phyloP scores from a whole-genome alignment of 2,797 vertebrate genomes.

The Brotula barbata region DNA sequence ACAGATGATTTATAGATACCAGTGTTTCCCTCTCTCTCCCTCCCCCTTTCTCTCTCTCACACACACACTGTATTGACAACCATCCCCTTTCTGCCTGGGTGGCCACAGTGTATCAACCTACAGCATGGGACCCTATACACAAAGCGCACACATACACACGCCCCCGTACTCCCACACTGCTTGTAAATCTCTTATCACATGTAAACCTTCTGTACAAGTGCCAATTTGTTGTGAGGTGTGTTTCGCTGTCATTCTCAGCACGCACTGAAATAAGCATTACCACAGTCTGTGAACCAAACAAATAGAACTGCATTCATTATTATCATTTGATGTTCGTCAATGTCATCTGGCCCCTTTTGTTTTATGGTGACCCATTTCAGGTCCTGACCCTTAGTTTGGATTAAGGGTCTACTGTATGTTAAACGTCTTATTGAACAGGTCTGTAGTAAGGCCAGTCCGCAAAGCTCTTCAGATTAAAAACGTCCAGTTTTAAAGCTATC shows the following conservation, averaged over 20 bases:
- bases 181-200: conserved; percentile 37
- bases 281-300: background rate
- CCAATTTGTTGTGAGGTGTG: conserved; percentile 11
- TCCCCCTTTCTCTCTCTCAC: background rate
- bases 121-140: conserved; percentile 16
- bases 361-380: conserved; percentile 17
- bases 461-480: conserved; percentile 55
- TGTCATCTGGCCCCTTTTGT: background rate
- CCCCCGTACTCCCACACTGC: conserved; percentile 18
- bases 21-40: background rate
- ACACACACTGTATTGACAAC: background rate
- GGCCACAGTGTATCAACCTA: conserved; percentile 34
- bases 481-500: conserved; percentile 57
- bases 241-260: background rate
- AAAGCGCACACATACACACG: conserved; percentile 3
- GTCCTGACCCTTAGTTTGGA: background rate
- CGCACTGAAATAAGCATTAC: background rate
- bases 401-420: conserved; percentile 12
- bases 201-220: background rate
- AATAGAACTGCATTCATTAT: background rate
- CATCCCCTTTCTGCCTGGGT: conserved; percentile 38
- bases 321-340: background rate
- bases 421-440: conserved; percentile 27
- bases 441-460: conserved; percentile 4
- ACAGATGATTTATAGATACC: conserved; percentile 18